These are phyloP conservation scores for Tupaia chinensis DNA, from an alignment of 2,113 vertebrate genomes.

Conservation along the genomic window DNA sequence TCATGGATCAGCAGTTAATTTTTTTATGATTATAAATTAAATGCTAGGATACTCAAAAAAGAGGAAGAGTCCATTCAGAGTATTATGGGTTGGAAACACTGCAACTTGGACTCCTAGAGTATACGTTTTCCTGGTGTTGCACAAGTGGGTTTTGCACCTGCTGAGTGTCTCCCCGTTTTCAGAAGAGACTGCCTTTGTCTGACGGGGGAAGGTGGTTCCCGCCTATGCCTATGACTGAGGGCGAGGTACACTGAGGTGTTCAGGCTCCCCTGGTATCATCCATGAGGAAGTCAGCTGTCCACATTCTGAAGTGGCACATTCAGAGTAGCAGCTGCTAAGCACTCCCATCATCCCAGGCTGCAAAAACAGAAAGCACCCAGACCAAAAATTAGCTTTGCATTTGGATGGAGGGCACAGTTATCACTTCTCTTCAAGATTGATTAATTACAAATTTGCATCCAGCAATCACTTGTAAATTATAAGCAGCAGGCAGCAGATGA, in stretches of 20 bases:
- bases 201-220: neutral
- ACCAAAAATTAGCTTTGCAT: neutral
- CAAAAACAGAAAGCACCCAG: neutral
- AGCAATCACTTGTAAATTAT: slow-evolving; percentile 60
- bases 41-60: neutral
- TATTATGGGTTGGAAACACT: neutral
- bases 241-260: neutral
- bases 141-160: neutral
- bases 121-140: neutral
- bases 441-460: slow-evolving; percentile 64
- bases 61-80: neutral
- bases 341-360: neutral
- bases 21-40: neutral
- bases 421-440: slow-evolving; percentile 37
- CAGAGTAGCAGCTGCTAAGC: neutral
- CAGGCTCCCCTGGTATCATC: neutral
- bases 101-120: neutral
- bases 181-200: neutral
- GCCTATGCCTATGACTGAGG: neutral
- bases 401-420: neutral
- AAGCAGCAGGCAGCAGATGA: slow-evolving; percentile 64
- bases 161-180: neutral
- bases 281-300: neutral
- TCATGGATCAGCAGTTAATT: neutral
- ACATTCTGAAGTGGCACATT: neutral